Conservation (phyloP, 2,113 vertebrate genomes). For the Eretmochelys imbricata region DNA sequence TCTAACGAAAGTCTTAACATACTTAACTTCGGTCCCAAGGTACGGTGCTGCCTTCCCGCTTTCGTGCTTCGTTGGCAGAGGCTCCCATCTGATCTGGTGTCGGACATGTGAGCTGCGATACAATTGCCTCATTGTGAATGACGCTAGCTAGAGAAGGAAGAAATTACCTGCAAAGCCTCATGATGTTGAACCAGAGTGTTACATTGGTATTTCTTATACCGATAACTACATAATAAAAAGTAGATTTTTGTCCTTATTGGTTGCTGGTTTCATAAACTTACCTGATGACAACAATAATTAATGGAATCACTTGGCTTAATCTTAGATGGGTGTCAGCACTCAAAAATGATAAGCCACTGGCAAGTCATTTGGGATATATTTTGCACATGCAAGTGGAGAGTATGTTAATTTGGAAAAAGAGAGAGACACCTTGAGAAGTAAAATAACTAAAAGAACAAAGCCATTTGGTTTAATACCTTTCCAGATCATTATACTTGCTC, state of each 20-base stretch:
- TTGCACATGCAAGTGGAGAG: slow-evolving; percentile 20
- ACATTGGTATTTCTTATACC: neutral
- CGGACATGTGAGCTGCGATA: neutral
- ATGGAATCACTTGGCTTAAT: slow-evolving; percentile 25
- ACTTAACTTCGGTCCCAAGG: slow-evolving; percentile 92
- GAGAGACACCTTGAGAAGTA: neutral
- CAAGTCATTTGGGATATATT: neutral
- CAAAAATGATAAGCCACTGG: neutral
- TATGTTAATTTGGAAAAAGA: slow-evolving; percentile 24
- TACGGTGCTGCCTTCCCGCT: slow-evolving; percentile 61
- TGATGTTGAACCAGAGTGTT: rapidly evolving
- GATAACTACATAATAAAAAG: neutral
- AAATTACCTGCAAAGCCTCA: neutral
- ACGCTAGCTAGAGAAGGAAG: neutral
- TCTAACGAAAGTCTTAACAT: slow-evolving; percentile 88
- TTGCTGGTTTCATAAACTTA: neutral
- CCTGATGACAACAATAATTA: slow-evolving; percentile 49
- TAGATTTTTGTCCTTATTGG: neutral
- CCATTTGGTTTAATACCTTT: rapidly evolving
- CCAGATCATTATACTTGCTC: neutral
- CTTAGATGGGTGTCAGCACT: slow-evolving; percentile 22
- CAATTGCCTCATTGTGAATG: rapidly evolving
- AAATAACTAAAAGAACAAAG: slow-evolving; percentile 31
- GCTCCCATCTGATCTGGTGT: rapidly evolving
- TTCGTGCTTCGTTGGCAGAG: neutral